phyloP scores from a whole-genome alignment of 2,113 vertebrate species.

The Vimba vimba region DNA sequence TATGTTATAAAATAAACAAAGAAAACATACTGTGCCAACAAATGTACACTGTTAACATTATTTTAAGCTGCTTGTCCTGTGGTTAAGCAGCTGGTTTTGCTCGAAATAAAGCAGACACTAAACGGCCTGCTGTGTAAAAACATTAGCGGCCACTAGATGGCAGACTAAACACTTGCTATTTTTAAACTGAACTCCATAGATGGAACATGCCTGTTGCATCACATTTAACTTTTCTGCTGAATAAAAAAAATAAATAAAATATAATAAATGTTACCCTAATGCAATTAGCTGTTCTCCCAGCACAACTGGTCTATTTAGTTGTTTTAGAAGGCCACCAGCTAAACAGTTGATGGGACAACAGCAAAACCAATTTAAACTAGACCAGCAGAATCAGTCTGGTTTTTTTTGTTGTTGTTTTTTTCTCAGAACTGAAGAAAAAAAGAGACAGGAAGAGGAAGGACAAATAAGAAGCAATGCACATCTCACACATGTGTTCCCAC shows the following conservation, averaged over 20 bases:
- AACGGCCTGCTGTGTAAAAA: background rate
- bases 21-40: background rate
- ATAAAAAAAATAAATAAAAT: background rate
- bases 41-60: background rate
- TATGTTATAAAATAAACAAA: background rate
- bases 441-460: background rate
- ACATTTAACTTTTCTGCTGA: background rate
- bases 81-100: background rate
- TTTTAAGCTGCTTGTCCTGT: background rate
- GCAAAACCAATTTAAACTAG: background rate
- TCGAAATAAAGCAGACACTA: background rate
- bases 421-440: background rate
- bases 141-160: constrained; percentile 35
- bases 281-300: background rate
- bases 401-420: background rate
- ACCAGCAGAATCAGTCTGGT: background rate
- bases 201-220: background rate
- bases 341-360: background rate
- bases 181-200: background rate
- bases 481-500: constrained; percentile 51
- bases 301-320: background rate
- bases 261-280: background rate
- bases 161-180: constrained; percentile 7
- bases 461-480: constrained; percentile 19
- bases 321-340: background rate